Base-by-base conservation (phyloP, 2,888 invertebrate species). In the Neoitamus cyanurus region DNA sequence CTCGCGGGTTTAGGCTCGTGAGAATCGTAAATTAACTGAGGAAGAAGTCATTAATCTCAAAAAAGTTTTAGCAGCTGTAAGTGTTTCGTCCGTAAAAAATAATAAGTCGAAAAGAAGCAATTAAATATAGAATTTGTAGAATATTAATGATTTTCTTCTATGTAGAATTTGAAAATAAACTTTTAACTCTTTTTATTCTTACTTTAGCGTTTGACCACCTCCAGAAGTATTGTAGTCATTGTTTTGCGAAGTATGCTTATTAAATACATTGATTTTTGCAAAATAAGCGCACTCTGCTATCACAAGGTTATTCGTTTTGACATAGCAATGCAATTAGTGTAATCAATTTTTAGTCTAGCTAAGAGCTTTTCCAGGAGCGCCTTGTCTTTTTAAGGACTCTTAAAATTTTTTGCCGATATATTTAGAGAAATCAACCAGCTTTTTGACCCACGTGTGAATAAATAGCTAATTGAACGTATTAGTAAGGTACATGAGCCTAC, bases 21-120 rank as follows among this genome's bases (percentile, higher is more conserved):
- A 93, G 93, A 93, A 94, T 90, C 93, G 94, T 91, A 94, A 94
- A 89, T 93, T 94, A 93, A 94, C 93, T 91, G 94, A 94, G 92
- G 94, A 94, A 93, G 94, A 94, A 94, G 94, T 94, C 91, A 94
- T 94, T 93, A 92, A 93, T 92, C 93, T 94, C 92, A 93, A 94
- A 91, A 94, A 94, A 93, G 94, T 94, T 92, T 92, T 94, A 90
- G 92, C 93, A 92, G 94, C 94, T 93, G 95, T 95, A 94, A 95
- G 95, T 94, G 89, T 77, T 84, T 25, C 37, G 3, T 31, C 58
- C 31, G 31, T 4, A n/a, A 9, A 58, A 58, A 9, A 58, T 20
- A 37, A 58, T 15, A 34, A 77, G 30, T 42, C 31, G 20, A 31
- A 73, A 83, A 30, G 37, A 15, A 83, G 31, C 46, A 36, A 78